Evolutionary conservation across 2,888 invertebrate genomes (phyloP).

Genomic region (Tachina fera): DNA sequence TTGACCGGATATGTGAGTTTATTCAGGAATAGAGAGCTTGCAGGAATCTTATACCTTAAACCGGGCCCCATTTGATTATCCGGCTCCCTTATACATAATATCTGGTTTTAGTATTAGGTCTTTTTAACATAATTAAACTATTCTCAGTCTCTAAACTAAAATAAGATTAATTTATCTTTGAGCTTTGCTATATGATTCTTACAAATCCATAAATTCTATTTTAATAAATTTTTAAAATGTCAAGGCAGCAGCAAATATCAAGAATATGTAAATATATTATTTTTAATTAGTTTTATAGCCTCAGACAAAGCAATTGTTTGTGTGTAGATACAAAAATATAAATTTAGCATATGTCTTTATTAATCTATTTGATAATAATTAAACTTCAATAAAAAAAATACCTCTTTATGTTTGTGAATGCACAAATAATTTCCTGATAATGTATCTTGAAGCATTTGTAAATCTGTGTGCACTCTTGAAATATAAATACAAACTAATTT

Average conservation of each 20-base stretch:
- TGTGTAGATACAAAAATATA: background rate
- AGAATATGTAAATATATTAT: background rate
- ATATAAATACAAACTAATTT: constrained; percentile 63
- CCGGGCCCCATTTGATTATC: too few species aligned
- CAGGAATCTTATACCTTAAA: too few species aligned
- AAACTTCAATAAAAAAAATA: constrained; percentile 11
- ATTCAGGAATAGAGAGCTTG: too few species aligned
- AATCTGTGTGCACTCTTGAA: constrained; percentile 11
- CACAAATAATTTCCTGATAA: background rate
- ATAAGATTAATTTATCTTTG: too few species aligned
- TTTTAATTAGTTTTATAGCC: constrained; percentile 60
- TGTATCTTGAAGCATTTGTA: background rate
- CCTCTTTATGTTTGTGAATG: background rate
- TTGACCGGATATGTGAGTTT: too few species aligned
- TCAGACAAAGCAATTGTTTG: constrained; percentile 22
- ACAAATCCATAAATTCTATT: background rate
- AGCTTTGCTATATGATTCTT: too few species aligned
- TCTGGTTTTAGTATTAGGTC: too few species aligned
- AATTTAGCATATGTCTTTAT: background rate
- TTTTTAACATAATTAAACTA: too few species aligned
- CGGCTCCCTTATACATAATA: too few species aligned
- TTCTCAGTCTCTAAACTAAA: too few species aligned
- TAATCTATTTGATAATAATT: constrained; percentile 42
- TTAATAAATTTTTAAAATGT: constrained; percentile 59
- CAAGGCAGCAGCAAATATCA: background rate